A percentile compares a stretch with the other conserved stretches of the same genome.
These are phyloP conservation scores for Oreamnos americanus DNA, from an alignment of 2,113 vertebrate genomes.

Conservation along the genomic window DNA sequence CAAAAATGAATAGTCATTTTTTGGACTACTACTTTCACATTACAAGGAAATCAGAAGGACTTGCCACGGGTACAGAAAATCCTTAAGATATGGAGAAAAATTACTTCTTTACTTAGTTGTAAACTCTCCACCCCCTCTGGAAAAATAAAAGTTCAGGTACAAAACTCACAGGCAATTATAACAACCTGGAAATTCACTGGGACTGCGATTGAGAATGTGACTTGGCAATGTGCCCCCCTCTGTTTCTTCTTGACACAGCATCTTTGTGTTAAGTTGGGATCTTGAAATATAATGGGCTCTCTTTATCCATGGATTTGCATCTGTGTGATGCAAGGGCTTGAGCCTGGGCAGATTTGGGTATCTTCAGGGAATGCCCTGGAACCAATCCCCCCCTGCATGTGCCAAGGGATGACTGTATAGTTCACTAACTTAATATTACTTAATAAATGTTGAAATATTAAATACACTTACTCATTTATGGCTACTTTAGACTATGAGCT, in stretches of 20 bases:
- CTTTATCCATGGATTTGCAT: background rate
- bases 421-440: slow-evolving; percentile 1
- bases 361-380: background rate
- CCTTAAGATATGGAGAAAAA: background rate
- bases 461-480: background rate
- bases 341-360: background rate
- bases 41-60: background rate
- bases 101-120: background rate
- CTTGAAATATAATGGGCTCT: background rate
- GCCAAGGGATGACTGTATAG: background rate
- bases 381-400: background rate
- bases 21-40: background rate
- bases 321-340: background rate
- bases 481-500: background rate
- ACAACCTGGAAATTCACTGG: background rate
- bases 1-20: background rate
- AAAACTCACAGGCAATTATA: background rate
- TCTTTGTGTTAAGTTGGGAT: background rate
- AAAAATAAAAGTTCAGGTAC: background rate
- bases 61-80: background rate
- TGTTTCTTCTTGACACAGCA: background rate
- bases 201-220: background rate
- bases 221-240: background rate
- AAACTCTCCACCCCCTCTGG: background rate
- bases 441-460: background rate